These are phyloP conservation scores for Cirrhinus molitorella DNA, from an alignment of 2,797 vertebrate genomes.

Conservation along the genomic window DNA sequence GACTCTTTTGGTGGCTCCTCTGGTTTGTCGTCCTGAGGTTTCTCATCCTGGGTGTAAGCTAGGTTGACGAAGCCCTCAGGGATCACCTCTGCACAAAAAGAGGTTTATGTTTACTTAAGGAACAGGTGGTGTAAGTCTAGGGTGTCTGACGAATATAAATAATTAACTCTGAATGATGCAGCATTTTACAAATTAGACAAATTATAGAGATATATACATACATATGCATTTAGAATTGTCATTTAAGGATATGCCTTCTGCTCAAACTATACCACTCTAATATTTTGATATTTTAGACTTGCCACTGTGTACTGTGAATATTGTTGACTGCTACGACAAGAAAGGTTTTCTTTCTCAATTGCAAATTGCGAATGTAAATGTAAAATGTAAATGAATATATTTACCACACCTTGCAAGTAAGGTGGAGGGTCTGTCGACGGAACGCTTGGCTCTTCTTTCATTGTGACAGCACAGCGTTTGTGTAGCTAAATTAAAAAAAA, in stretches of 20 bases:
- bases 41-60: constrained; percentile 68
- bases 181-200: neutral
- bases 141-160: constrained; percentile 20
- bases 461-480: constrained; percentile 23
- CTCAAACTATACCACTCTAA: no score
- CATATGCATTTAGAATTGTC: neutral
- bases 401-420: constrained; percentile 41
- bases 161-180: neutral
- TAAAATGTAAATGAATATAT: neutral
- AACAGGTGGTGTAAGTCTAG: neutral
- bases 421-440: constrained; percentile 31
- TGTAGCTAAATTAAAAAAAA: constrained; percentile 3
- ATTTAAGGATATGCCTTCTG: neutral
- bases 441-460: constrained; percentile 46
- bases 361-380: neutral
- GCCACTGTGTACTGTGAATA: neutral
- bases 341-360: neutral
- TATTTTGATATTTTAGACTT: neutral
- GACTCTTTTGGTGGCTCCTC: constrained; percentile 27
- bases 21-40: constrained; percentile 50
- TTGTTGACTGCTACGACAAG: neutral
- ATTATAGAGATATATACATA: neutral
- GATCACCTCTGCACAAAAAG: constrained; percentile 57
- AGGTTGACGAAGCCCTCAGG: constrained; percentile 56
- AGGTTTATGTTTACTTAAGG: neutral